Conservation (phyloP, 2,888 invertebrate genomes). For the Abrostola triplasia region DNA sequence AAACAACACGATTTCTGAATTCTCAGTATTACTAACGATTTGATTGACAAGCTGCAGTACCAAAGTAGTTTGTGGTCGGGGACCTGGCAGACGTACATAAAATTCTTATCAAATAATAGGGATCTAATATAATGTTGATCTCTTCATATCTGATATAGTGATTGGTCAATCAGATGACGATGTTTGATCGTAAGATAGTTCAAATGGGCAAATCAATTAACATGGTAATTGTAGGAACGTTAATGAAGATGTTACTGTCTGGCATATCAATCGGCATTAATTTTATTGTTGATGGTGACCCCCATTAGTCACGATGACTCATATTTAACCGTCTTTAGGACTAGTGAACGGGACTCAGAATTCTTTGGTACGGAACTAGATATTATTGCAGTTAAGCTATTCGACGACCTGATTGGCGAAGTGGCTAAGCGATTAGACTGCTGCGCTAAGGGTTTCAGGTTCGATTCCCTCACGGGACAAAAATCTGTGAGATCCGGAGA, state of each 20-base stretch:
- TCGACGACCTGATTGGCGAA: too few relatives aligned
- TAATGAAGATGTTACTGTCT: slow-evolving; percentile 18
- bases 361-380: slow-evolving; percentile 22
- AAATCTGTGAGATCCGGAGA: too few relatives aligned
- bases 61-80: slow-evolving; percentile 9
- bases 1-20: slow-evolving; percentile 7
- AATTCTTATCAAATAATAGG: slow-evolving; percentile 23
- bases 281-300: slow-evolving; percentile 26
- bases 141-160: slow-evolving; percentile 34
- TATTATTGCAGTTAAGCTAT: too few relatives aligned
- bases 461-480: too few relatives aligned
- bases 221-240: slow-evolving; percentile 21
- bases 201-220: slow-evolving; percentile 29
- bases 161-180: slow-evolving; percentile 27
- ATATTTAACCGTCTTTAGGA: slow-evolving; percentile 30
- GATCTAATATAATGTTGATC: slow-evolving; percentile 35
- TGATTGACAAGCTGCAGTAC: slow-evolving; percentile 4
- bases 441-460: too few relatives aligned
- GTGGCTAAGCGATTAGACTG: too few relatives aligned
- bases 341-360: slow-evolving; percentile 9
- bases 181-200: slow-evolving; percentile 34
- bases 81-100: slow-evolving; percentile 10
- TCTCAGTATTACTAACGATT: slow-evolving; percentile 12
- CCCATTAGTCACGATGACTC: slow-evolving; percentile 29
- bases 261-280: slow-evolving; percentile 24